Conservation (phyloP, 2,797 vertebrate genomes). For the Lepilemur ruficaudatus region DNA sequence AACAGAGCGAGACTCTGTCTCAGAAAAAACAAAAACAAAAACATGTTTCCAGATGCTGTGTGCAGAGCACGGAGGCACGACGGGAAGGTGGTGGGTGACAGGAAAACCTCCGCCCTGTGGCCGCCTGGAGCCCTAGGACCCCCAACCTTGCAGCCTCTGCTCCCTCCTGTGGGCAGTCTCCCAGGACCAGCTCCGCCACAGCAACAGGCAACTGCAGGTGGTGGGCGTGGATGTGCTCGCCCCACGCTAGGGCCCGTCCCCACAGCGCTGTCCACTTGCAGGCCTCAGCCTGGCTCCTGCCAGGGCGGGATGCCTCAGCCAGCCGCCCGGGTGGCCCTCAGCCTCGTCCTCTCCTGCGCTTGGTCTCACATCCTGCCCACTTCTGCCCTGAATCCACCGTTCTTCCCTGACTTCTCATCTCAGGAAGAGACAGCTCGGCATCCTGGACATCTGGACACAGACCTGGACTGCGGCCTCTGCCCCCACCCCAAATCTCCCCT, state of each 20-base stretch:
- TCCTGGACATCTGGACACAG: too few relatives aligned
- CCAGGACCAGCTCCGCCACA: background rate
- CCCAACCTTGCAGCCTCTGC: background rate
- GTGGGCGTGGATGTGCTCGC: background rate
- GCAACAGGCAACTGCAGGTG: background rate
- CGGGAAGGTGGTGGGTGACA: accelerated
- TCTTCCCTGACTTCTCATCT: background rate
- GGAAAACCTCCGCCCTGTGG: background rate
- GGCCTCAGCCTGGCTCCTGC: background rate
- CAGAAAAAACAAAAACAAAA: too few relatives aligned
- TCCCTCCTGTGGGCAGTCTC: background rate
- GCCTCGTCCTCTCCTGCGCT: background rate
- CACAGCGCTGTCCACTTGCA: background rate
- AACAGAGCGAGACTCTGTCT: too few relatives aligned
- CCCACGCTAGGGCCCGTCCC: background rate
- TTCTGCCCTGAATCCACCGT: background rate
- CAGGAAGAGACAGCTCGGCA: too few relatives aligned
- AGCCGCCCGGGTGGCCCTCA: too few relatives aligned
- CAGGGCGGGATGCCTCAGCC: background rate
- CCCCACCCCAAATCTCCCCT: background rate
- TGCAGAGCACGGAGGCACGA: background rate
- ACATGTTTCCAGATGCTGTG: background rate
- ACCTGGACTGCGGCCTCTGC: background rate
- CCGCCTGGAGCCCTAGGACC: background rate
- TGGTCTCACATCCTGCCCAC: background rate